phyloP scores from a whole-genome alignment of 2,797 vertebrate genomes.

The Holocentrus rufus region DNA sequence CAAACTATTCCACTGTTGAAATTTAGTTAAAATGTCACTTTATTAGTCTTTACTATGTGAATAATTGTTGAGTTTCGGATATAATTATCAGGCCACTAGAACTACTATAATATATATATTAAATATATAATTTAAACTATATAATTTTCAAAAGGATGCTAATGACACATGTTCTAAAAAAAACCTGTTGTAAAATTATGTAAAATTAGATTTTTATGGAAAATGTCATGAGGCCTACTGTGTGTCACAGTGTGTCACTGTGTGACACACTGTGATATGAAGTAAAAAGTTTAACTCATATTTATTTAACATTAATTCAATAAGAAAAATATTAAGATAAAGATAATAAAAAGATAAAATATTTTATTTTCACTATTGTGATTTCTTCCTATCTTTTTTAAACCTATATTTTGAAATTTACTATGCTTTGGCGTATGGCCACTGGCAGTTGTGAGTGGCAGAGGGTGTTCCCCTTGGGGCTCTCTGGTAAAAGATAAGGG shows the following conservation, averaged over 20 bases:
- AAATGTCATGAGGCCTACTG: too few species aligned
- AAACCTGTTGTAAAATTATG: background rate
- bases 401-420: slow-evolving; percentile 14
- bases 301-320: background rate
- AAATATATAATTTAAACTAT: too few species aligned
- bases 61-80: background rate
- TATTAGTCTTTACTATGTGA: background rate
- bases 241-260: too few species aligned
- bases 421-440: slow-evolving; percentile 24
- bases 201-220: too few species aligned
- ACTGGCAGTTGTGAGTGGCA: slow-evolving; percentile 65
- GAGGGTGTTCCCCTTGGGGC: slow-evolving; percentile 73
- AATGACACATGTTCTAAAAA: background rate
- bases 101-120: too few species aligned
- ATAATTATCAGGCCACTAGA: background rate
- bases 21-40: background rate
- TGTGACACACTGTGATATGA: background rate
- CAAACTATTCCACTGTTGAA: background rate
- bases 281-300: background rate
- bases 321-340: background rate
- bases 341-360: too few species aligned
- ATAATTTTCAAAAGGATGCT: background rate
- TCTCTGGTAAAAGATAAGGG: slow-evolving; percentile 78
- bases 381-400: background rate
- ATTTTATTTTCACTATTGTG: background rate